Base-by-base conservation (phyloP, 1,140 invertebrate species). In the Magallana ariakensis region DNA sequence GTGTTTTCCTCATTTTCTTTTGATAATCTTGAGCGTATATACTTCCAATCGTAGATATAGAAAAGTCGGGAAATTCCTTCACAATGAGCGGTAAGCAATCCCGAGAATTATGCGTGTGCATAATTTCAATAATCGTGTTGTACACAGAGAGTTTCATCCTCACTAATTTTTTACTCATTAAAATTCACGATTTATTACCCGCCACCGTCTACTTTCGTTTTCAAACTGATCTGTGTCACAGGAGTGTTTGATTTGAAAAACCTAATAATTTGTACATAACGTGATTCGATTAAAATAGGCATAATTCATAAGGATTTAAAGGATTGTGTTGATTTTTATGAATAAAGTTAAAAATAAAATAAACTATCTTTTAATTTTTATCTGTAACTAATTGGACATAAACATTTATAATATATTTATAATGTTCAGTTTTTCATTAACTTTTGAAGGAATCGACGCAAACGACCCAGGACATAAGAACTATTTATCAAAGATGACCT, bases 1-100 rank as follows among this genome's bases (percentile, higher is more conserved):
- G 93, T 13, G 90, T 92, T 83, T 89, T 91, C 57, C 92, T 93
- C 87, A 93, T 93, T 85, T 94, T 94, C 80, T 92, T 93, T 88
- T 95, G 94, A 83, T 92, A 92, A 88, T 95, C 93, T 87, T 94
- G 92, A n/a, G 92, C 90, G 80, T 92, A 92, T 46, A 95, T 94
- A 88, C 94, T 95, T 19, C 91, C 91, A 26, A 95, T 87, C 46
- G 94, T 93, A 66, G 88, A 87, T 15, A 83, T 33, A 60, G 90
- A 89, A 26, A 88, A 89, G 26, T 88, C 88, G 9, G 91, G 90
- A 86, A 87, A 92, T 82, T 87, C 83, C 81, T 86, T 85, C 46
- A 82, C 87, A 16, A 92, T 88, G 16, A 85, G 54, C n/a, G 58
- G 85, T 26, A 92, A 84, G 46, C 81, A 89, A 57, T 90, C 90